These are phyloP conservation scores for Platycercus adscitus DNA, from an alignment of 2,113 vertebrate genomes.

Conservation along the genomic window DNA sequence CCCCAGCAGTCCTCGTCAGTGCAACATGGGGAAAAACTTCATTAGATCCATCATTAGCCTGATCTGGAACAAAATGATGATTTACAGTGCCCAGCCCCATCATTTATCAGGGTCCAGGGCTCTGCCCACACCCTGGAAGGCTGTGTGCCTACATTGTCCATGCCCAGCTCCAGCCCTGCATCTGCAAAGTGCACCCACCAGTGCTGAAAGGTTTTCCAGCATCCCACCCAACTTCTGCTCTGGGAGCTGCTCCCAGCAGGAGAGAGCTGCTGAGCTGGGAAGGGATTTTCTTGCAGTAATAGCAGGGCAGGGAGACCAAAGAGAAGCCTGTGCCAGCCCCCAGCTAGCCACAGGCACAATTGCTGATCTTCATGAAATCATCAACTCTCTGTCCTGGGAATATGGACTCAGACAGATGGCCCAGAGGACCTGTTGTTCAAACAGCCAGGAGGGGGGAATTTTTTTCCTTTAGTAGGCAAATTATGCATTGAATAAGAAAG, in stretches of 20 bases:
- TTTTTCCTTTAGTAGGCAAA: not conserved
- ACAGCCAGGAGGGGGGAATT: not conserved
- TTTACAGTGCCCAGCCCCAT: not conserved
- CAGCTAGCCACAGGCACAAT: not conserved
- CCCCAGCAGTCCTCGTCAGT: not conserved
- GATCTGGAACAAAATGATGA: not conserved
- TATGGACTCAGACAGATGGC: accelerated
- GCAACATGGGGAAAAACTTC: not conserved
- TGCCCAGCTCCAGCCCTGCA: not conserved
- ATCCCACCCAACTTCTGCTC: not conserved
- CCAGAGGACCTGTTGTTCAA: not conserved
- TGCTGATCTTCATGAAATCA: not conserved
- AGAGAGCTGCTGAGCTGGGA: not conserved
- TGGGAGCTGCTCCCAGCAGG: not conserved
- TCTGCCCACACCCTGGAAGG: not conserved
- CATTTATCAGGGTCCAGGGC: not conserved
- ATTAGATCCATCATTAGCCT: not conserved
- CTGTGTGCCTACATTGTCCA: not conserved
- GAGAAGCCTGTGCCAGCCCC: not conserved
- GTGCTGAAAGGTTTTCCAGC: not conserved
- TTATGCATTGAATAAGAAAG: not conserved
- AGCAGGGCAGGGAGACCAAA: not conserved
- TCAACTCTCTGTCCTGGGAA: not conserved
- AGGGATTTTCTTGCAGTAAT: not conserved
- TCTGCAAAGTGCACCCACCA: not conserved